These are phyloP conservation scores for Rhadina sibilatrix DNA, from an alignment of 2,113 vertebrate genomes.

Conservation along the genomic window DNA sequence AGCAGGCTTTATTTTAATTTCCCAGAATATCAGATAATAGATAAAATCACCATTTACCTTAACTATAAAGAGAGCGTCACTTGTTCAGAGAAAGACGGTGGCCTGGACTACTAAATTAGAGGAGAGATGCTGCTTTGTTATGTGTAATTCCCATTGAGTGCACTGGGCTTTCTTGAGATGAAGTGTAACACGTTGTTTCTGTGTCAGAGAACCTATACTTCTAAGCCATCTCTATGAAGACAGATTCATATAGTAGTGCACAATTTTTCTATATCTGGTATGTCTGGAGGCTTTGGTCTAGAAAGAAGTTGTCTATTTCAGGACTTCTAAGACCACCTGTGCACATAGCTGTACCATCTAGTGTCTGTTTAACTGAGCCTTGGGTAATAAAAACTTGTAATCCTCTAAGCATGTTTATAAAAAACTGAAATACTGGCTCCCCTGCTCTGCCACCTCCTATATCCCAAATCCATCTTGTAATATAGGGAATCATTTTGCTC, in stretches of 20 bases:
- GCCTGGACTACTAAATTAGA: not conserved
- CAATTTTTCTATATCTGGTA: not conserved
- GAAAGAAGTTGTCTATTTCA: not conserved
- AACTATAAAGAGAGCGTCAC: not conserved
- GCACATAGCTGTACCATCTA: not conserved
- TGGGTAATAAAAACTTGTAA: not conserved
- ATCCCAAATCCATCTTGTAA: not conserved
- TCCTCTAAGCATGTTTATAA: not conserved
- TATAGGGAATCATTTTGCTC: not conserved
- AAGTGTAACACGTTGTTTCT: not conserved
- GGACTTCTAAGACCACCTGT: not conserved
- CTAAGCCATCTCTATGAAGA: not conserved
- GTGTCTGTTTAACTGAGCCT: not conserved
- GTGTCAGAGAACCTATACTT: not conserved
- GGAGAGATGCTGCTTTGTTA: not conserved
- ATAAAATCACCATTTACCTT: not conserved
- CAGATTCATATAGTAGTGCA: not conserved
- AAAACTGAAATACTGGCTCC: not conserved
- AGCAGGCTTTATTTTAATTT: not conserved
- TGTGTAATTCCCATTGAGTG: accelerated
- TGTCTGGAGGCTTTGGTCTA: not conserved
- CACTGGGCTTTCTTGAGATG: not conserved
- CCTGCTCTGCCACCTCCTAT: not conserved
- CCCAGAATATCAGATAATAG: not conserved
- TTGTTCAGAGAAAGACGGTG: not conserved